Base-by-base conservation (phyloP, 2,888 invertebrate genomes). In the Lacanobia oleracea region DNA sequence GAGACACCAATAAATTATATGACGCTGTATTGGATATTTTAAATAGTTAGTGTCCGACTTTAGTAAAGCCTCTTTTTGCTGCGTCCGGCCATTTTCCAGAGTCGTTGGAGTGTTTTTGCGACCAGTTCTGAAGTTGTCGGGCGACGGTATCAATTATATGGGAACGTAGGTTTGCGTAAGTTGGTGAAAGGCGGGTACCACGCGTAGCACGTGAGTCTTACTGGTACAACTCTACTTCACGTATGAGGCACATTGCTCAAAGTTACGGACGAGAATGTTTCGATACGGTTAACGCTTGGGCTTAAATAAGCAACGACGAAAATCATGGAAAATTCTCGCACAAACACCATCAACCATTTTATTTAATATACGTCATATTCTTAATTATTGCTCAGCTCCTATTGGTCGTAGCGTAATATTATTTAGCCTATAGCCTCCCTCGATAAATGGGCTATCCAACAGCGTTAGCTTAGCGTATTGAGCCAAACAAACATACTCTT, bases 131-230 rank as follows among this genome's bases (percentile, higher is more conserved):
- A 88, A 86, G 87, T 84, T 68, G 88, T 86, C 79, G 79, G 77
- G 82, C 83, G 84, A 86, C 90, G 85, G 88, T 93, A 90, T 92
- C 91, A 93, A 92, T 93, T 93, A 93, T 90, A 89, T 88, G 89
- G 90, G 91, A 91, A 91, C 91, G 90, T 86, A 85, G 87, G 76
- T 75, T 88, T 92, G 90, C 90, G 91, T 91, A 91, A 91, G 85
- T 75, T 85, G 84, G 91, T 90, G 91, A 91, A 92, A 91, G 91
- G 90, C 85, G 78, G 80, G 84, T 86, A 87, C 88, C 88, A 87
- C 89, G 89, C 83, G 77, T 82, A 40, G 40, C 16, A 78, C 64
- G 62, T 62, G 72, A 60, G 33, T 27, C 54, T 21, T 12, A 23
- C 45, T n/a, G 33, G 56, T 75, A 72, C 72, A 79, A 75, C 82